Evolutionary conservation across 2,113 vertebrate species (phyloP), one percentile per base, ranked within the genome.

Genomic region (Cygnus atratus): DNA sequence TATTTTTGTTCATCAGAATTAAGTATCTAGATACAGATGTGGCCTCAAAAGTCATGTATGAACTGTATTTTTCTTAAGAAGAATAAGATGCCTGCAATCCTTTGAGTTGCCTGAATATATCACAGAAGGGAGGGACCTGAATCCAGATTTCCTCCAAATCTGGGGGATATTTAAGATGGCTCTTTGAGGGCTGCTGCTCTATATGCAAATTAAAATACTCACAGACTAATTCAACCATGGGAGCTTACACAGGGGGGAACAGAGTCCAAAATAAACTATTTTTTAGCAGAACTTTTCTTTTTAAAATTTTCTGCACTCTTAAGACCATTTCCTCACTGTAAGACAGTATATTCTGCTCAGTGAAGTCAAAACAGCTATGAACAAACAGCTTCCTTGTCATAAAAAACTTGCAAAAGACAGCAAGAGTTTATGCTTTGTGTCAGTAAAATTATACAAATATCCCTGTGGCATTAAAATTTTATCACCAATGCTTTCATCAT

Each of bases 311-410:
- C 46, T 48, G 46, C 46, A 48, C 46, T 48, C 46, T 48, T 48
- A 48, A 48, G 46, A 48, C 5, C 20, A 48, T 48, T 48, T 48
- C 39, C 31, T 18, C 0, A 0, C 12, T 58, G 0, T 41, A 48
- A 82, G 58, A 82, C 21, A 52, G 20, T n/a, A 52, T 13, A 17
- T 63, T 58, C 37, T 33, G 28, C 13, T 66, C 28, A 65, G 26
- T 19, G 57, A 74, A 84, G 6, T 28, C 33, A 58, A 58, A 73
- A 21, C 15, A 4, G 14, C 18, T 43, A 33, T 37, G 31, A 88
- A 80, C 12, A 48, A 59, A 54, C 33, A 62, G 39, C 39, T 66
- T 87, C n/a, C 5, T 6, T 55, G 28, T 67, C 10, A 18, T 28
- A 22, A 10, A 39, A 87, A 63, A 62, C 33, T 73, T 79, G 17